Conservation (phyloP, 2,113 vertebrate genomes). For the Bufo bufo region DNA sequence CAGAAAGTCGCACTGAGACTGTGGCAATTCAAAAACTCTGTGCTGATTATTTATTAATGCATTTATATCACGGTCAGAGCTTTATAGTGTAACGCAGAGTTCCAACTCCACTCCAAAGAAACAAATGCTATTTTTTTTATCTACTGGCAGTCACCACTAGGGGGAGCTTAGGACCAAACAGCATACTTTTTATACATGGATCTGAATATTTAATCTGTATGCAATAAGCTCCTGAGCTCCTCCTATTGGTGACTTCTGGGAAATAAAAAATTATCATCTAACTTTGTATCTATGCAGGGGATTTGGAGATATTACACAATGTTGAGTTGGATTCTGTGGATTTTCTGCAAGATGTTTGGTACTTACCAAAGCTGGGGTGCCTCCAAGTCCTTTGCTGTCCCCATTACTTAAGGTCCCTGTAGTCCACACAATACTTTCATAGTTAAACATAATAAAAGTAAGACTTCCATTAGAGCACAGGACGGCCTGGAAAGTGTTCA, state of each 20-base stretch:
- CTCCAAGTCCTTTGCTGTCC: not conserved
- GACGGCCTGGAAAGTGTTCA: constrained; percentile 66
- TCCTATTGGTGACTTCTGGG: too few relatives aligned
- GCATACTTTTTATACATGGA: too few relatives aligned
- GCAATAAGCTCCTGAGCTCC: too few relatives aligned
- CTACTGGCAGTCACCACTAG: not conserved
- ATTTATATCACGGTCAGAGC: too few relatives aligned
- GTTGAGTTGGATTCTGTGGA: not conserved
- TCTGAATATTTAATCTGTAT: too few relatives aligned
- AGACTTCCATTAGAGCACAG: constrained; percentile 60
- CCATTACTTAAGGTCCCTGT: not conserved
- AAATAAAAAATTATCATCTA: too few relatives aligned
- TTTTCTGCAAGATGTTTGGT: not conserved
- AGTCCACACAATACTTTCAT: constrained; percentile 60
- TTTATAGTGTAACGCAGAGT: not conserved
- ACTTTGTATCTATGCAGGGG: too few relatives aligned
- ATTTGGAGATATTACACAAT: not conserved
- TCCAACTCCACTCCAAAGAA: not conserved
- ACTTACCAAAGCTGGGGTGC: constrained; percentile 8
- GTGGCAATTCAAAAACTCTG: too few relatives aligned
- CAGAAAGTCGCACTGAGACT: too few relatives aligned
- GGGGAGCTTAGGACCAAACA: too few relatives aligned
- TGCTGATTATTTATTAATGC: too few relatives aligned
- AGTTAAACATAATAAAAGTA: constrained; percentile 71
- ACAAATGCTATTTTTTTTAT: not conserved